Evolutionary conservation across 2,113 vertebrate genomes (phyloP).

Genomic region (Stomatorhinus ivindoensis): DNA sequence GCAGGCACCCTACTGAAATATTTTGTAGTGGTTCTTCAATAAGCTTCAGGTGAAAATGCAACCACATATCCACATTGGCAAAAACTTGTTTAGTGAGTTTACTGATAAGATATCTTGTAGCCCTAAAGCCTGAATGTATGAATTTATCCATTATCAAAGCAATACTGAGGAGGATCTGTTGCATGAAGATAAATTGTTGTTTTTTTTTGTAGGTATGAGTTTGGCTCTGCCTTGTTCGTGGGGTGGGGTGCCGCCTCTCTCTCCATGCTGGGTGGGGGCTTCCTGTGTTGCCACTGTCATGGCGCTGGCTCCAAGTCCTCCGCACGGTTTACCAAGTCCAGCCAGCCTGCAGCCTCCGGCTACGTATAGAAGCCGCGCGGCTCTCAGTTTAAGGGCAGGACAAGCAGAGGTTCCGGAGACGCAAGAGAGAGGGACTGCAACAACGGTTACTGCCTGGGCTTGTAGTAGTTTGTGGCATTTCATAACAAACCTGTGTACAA

Average conservation of each 20-base stretch:
- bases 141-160: background rate
- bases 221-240: constrained; percentile 83
- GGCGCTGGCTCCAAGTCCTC: constrained; percentile 41
- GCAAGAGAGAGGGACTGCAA: background rate
- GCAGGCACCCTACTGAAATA: background rate
- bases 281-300: constrained; percentile 80
- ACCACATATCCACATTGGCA: background rate
- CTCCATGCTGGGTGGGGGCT: constrained; percentile 71
- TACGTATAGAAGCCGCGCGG: constrained; percentile 59
- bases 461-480: background rate
- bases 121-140: background rate
- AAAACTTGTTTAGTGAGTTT: background rate
- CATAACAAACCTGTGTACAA: background rate
- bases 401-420: too few species aligned
- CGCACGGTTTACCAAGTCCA: constrained; percentile 58
- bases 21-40: background rate
- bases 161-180: background rate
- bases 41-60: background rate
- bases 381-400: background rate
- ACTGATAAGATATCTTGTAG: background rate
- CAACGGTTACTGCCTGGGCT: background rate
- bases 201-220: constrained; percentile 71
- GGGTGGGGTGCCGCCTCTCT: constrained; percentile 82
- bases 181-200: background rate
- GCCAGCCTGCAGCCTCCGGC: constrained; percentile 59